phyloP scores from a whole-genome alignment of 2,888 invertebrate genomes.

The Calameuta pallipes region DNA sequence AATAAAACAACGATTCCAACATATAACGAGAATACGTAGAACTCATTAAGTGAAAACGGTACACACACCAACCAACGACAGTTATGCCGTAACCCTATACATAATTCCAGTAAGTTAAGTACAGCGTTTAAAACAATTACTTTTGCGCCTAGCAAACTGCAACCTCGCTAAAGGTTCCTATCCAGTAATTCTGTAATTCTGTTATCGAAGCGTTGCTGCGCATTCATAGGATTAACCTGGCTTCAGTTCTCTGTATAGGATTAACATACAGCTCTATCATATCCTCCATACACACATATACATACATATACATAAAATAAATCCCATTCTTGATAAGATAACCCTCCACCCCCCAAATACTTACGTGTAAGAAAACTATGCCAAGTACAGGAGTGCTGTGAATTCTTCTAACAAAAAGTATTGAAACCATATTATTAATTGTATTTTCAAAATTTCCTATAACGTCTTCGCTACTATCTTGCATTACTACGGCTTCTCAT shows the following conservation, averaged over 20 bases:
- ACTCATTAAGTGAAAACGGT: not conserved
- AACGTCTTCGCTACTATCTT: no score
- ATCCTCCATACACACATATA: not conserved
- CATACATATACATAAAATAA: constrained; percentile 1
- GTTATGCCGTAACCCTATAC: constrained; percentile 6
- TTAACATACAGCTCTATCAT: not conserved
- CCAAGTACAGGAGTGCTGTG: no score
- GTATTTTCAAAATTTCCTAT: no score
- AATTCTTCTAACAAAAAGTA: no score
- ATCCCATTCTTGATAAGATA: not conserved
- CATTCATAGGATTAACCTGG: constrained; percentile 43
- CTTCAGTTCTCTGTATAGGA: constrained; percentile 32
- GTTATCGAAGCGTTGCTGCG: constrained; percentile 48
- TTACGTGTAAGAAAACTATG: no score
- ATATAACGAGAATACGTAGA: not conserved
- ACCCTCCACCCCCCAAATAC: no score
- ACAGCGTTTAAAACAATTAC: constrained; percentile 47
- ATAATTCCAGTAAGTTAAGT: constrained; percentile 45
- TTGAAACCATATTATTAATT: no score
- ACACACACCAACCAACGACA: not conserved
- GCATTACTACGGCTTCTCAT: no score
- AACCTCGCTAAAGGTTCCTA: constrained; percentile 38
- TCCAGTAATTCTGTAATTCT: constrained; percentile 42
- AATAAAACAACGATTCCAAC: not conserved
- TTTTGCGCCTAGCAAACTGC: constrained; percentile 28